Evolutionary conservation across 2,113 vertebrate genomes (phyloP).

Genomic region (Cebidichthys violaceus): DNA sequence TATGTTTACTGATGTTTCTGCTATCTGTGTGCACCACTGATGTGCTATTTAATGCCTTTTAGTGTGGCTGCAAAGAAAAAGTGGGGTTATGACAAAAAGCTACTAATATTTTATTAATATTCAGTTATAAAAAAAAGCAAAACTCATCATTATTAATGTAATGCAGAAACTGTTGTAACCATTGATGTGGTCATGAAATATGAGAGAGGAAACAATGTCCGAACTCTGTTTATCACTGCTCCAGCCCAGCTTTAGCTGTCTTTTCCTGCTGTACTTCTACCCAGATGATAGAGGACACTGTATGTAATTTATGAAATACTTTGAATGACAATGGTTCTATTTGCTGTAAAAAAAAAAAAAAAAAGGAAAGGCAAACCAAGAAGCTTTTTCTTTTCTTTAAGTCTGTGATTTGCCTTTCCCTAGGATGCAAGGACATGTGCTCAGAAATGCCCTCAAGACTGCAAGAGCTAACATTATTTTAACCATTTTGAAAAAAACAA

Average conservation of each 20-base stretch:
- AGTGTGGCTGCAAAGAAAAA: conserved; percentile 32
- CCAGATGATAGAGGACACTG: conserved; percentile 73
- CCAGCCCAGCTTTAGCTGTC: conserved; percentile 60
- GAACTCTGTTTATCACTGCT: conserved; percentile 54
- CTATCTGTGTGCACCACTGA: conserved; percentile 37
- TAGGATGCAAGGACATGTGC: conserved; percentile 40
- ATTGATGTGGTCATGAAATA: conserved; percentile 17
- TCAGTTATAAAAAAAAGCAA: conserved; percentile 10
- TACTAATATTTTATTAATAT: conserved; percentile 62
- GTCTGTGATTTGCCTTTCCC: conserved; percentile 64
- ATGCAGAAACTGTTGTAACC: conserved; percentile 15
- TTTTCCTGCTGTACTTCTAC: conserved; percentile 74
- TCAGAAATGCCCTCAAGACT: conserved; percentile 52
- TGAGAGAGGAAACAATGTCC: conserved; percentile 43
- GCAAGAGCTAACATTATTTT: conserved; percentile 68
- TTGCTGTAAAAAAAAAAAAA: conserved; percentile 73
- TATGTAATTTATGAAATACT: conserved; percentile 79
- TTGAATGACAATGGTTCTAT: conserved; percentile 77
- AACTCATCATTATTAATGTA: conserved; percentile 41
- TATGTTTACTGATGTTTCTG: conserved; percentile 39
- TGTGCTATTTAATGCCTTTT: not conserved
- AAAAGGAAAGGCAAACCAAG: conserved; percentile 65
- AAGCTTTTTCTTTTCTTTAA: conserved; percentile 43
- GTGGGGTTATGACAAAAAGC: conserved; percentile 33
- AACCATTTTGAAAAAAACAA: conserved; percentile 64